These are phyloP conservation scores for Tetanocera ferruginea DNA, from an alignment of 2,888 invertebrate genomes.

Conservation along the genomic window DNA sequence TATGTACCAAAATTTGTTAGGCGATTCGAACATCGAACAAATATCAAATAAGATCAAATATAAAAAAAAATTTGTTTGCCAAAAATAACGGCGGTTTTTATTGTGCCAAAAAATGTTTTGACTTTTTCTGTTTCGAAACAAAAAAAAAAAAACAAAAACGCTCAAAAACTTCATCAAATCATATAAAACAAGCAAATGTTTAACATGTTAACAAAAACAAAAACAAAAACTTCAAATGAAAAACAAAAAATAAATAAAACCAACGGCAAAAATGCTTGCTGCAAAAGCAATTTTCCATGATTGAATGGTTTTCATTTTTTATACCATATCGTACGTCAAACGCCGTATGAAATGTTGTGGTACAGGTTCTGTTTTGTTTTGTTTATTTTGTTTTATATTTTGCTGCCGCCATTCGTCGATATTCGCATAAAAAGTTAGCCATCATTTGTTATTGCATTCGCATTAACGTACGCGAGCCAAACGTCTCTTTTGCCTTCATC, in stretches of 20 bases:
- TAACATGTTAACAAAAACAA: not conserved
- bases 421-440: too few relatives aligned
- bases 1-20: too few relatives aligned
- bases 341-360: not conserved
- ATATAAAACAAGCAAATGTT: not conserved
- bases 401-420: too few relatives aligned
- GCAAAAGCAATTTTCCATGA: constrained; percentile 9
- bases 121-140: not conserved
- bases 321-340: not conserved
- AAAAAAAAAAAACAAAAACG: not conserved
- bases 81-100: not conserved
- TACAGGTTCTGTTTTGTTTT: not conserved
- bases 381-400: not conserved
- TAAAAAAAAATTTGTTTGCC: too few relatives aligned
- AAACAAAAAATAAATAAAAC: not conserved
- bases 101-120: not conserved
- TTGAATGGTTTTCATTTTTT: constrained; percentile 9
- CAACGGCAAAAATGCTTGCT: not conserved
- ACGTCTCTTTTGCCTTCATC: too few relatives aligned
- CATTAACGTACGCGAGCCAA: too few relatives aligned
- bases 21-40: too few relatives aligned
- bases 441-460: too few relatives aligned
- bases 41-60: too few relatives aligned
- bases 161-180: not conserved
- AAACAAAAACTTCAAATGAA: not conserved